Conservation (phyloP, 1,140 invertebrate genomes). For the Drosophila guanche region DNA sequence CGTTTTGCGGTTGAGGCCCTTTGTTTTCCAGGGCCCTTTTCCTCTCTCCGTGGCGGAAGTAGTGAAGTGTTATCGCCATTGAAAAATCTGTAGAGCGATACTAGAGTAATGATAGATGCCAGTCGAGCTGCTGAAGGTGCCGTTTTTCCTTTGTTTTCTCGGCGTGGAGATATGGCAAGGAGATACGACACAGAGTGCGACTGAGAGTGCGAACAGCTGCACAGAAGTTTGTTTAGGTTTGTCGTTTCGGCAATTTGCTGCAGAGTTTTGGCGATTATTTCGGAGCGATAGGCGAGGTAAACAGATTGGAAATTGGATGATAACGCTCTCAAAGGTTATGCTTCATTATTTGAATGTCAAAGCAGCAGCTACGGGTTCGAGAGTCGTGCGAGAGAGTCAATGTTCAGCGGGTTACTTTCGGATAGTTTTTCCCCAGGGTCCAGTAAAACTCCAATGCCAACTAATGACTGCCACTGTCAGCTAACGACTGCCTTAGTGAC, state of each 20-base stretch:
- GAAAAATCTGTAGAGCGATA: constrained; percentile 52
- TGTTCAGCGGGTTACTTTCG: too few relatives aligned
- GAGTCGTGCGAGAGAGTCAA: too few relatives aligned
- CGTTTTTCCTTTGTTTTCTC: constrained; percentile 41
- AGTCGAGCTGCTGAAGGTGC: constrained; percentile 52
- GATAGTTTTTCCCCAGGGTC: constrained; percentile 6
- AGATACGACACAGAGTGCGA: constrained; percentile 19
- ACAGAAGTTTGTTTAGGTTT: constrained; percentile 25
- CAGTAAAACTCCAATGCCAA: neutral
- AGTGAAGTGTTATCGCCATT: constrained; percentile 60
- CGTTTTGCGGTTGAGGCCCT: constrained; percentile 56
- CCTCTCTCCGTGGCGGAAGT: constrained; percentile 50
- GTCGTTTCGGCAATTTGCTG: constrained; percentile 13
- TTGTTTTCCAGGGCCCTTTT: constrained; percentile 20
- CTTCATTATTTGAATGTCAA: constrained; percentile 58
- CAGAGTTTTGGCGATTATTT: constrained; percentile 46
- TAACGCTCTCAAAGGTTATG: constrained; percentile 44
- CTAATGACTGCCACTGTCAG: constrained; percentile 37
- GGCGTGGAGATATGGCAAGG: constrained; percentile 36
- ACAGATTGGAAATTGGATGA: constrained; percentile 54
- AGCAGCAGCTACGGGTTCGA: constrained; percentile 26
- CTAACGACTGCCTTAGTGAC: constrained; percentile 62
- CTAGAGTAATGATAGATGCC: constrained; percentile 29
- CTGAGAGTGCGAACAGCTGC: constrained; percentile 62
- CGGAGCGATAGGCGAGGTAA: constrained; percentile 25